Conservation (phyloP, 2,888 invertebrate species). For the Noctua pronuba region DNA sequence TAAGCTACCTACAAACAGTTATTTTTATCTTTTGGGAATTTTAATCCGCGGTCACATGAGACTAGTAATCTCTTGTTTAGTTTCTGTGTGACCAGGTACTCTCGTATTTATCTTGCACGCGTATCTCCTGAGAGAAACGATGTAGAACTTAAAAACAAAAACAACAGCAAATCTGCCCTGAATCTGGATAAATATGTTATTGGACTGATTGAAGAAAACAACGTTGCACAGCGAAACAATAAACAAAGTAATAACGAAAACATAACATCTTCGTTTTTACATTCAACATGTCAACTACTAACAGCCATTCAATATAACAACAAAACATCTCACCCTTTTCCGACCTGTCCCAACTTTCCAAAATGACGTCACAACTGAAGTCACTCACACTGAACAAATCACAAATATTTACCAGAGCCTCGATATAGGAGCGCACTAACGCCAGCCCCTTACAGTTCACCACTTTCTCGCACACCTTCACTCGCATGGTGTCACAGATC, state of each 20-base stretch:
- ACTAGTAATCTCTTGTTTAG: conserved; percentile 36
- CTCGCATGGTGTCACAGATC: conserved; percentile 85
- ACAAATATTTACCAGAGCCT: conserved; percentile 79
- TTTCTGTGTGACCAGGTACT: conserved; percentile 13
- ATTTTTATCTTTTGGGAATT: conserved; percentile 50
- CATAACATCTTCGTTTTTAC: background rate
- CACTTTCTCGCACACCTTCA: conserved; percentile 86
- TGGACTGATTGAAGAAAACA: conserved; percentile 16
- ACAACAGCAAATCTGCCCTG: conserved; percentile 16
- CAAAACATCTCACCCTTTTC: conserved; percentile 31
- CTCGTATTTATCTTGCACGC: conserved; percentile 39
- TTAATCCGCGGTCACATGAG: conserved; percentile 53
- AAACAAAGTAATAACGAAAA: background rate
- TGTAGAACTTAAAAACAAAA: conserved; percentile 28
- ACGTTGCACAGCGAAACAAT: conserved; percentile 2
- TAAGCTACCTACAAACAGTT: conserved; percentile 38
- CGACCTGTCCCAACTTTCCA: conserved; percentile 36
- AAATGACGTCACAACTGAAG: conserved; percentile 35
- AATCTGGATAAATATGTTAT: conserved; percentile 24
- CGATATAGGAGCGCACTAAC: conserved; percentile 83
- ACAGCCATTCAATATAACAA: conserved; percentile 3
- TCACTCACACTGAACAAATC: conserved; percentile 28
- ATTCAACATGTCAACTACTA: background rate
- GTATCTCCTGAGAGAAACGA: conserved; percentile 13
- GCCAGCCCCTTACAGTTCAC: conserved; percentile 85